Evolutionary conservation across 2,888 invertebrate genomes (phyloP).

Genomic region (Drosophila sordidapex): DNA sequence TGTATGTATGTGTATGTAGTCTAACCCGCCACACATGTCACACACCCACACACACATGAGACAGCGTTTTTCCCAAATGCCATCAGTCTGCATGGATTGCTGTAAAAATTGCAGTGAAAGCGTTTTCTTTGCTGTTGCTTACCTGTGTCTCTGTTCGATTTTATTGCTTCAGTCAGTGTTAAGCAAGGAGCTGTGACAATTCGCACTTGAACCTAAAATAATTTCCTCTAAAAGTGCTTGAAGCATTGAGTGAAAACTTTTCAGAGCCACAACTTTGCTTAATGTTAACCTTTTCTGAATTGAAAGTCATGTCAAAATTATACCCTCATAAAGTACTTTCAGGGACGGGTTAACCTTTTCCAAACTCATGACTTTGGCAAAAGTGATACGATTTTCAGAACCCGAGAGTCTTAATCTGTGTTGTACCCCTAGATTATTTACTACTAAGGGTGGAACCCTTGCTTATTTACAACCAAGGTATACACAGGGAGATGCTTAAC

Average conservation of each 20-base stretch:
- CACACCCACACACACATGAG: conserved; percentile 37
- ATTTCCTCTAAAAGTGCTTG: background rate
- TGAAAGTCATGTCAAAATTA: background rate
- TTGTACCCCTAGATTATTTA: background rate
- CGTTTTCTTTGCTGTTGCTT: conserved; percentile 4
- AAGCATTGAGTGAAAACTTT: background rate
- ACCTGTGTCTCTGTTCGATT: background rate
- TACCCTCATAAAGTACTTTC: background rate
- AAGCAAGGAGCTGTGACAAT: background rate
- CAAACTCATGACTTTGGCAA: too few relatives aligned
- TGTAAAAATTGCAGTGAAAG: conserved; percentile 9
- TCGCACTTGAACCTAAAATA: background rate
- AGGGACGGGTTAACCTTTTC: too few relatives aligned
- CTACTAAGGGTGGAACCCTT: too few relatives aligned
- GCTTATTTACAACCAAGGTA: background rate
- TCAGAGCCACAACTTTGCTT: background rate
- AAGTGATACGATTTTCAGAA: too few relatives aligned
- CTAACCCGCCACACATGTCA: conserved; percentile 4
- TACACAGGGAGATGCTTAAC: background rate
- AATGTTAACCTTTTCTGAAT: background rate
- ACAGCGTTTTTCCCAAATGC: conserved; percentile 65
- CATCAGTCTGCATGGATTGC: conserved; percentile 45
- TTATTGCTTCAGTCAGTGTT: background rate
- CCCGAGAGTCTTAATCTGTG: too few relatives aligned
- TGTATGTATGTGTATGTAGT: conserved; percentile 1